Base-by-base conservation (phyloP, 2,888 invertebrate genomes). In the Zhengitettix transpicula region DNA sequence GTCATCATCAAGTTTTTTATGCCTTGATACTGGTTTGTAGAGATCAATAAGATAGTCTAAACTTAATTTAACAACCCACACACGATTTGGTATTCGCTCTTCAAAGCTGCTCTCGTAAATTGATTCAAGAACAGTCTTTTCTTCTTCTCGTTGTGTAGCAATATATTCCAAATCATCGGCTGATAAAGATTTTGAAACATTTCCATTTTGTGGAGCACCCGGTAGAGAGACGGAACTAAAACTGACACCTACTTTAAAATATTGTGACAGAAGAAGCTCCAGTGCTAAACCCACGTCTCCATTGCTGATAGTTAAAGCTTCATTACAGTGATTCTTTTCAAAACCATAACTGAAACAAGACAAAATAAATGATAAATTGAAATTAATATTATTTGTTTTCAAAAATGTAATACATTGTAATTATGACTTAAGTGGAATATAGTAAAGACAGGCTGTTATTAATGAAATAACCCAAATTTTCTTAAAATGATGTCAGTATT, bases 81-180 rank as follows among this genome's bases (percentile, higher is more conserved):
- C 78, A 44, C 70, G 67, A 72, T 87, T 81, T 58, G 77, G 75
- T 59, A 87, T 84, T 69, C 84, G 85, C 62, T 83, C 82, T 67
- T 75, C 77, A 69, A 86, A 89, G 42, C 77, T 76, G 42, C 77
- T 74, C 61, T 86, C 88, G 67, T 88, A 90, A 64, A 89, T 89
- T 15, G 88, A 87, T 72, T 85, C 81, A 42, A 90, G 72, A 0
- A 85, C 86, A 63, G 82, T 81, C 71, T 82, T 82, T 68, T 90
- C 89, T 60, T 89, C 89, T 11, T 72, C 73, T 62, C 83, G 77
- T 73, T 82, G 82, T 70, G 85, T 84, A 41, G 52, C 85, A 68
- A 66, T 84, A 83, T 5, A 75, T 68, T 63, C 73, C 9, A 47
- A 47, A 14, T 44, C 58, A 28, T 61, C 57, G 14, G 17, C 55